Evolutionary conservation across 2,888 invertebrate species (phyloP).

Genomic region (Standfussiana lucernea): DNA sequence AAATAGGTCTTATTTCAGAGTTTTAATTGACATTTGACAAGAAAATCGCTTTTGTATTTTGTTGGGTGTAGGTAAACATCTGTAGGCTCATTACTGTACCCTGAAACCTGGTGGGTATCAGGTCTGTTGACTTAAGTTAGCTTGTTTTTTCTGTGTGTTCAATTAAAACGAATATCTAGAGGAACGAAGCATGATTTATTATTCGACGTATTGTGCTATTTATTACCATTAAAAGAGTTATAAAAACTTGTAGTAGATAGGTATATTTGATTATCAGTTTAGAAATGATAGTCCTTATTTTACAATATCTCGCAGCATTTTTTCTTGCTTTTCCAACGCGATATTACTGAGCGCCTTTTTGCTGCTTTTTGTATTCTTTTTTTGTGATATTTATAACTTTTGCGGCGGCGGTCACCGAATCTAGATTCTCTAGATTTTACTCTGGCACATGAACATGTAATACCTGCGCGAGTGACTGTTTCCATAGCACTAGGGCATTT

Average conservation of each 20-base stretch:
- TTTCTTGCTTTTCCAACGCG: constrained; percentile 76
- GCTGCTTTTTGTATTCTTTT: constrained; percentile 75
- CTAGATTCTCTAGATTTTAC: constrained; percentile 78
- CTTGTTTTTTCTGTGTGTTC: background rate
- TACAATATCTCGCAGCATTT: constrained; percentile 80
- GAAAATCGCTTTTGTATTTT: too few species aligned
- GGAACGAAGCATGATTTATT: constrained; percentile 33
- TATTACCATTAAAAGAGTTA: constrained; percentile 24
- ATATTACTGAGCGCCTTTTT: constrained; percentile 71
- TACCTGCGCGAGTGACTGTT: constrained; percentile 75
- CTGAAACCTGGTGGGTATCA: background rate
- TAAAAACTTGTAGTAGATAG: background rate
- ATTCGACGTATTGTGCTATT: constrained; percentile 15
- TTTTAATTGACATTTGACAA: too few species aligned
- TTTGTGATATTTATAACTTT: constrained; percentile 73
- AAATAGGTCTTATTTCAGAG: too few species aligned
- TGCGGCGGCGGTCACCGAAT: constrained; percentile 46
- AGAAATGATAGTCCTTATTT: constrained; percentile 17
- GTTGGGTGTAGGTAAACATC: too few species aligned
- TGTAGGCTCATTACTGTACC: too few species aligned
- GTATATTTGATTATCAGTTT: constrained; percentile 6
- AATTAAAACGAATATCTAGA: constrained; percentile 31
- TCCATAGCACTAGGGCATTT: constrained; percentile 84
- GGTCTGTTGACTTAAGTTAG: background rate
- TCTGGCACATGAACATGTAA: constrained; percentile 79